Percentiles rank a stretch among this genome's conserved stretches.
Conservation (phyloP, 2,888 invertebrate species). For the Eupithecia subfuscata region DNA sequence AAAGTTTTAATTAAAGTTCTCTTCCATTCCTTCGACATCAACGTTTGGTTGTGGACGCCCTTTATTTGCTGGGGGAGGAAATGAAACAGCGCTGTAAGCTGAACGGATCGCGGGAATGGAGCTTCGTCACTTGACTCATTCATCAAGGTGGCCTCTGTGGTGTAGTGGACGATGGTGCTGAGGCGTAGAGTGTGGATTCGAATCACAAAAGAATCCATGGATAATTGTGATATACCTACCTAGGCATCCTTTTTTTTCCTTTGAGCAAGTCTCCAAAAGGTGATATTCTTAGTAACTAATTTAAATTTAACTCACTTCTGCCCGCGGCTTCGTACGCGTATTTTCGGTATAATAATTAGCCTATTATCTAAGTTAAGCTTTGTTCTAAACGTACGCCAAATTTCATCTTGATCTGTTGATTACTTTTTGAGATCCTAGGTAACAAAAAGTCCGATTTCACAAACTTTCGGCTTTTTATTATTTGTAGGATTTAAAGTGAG, state of each 20-base stretch:
- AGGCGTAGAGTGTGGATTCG: background rate
- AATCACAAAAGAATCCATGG: background rate
- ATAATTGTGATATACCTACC: background rate
- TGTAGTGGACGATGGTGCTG: background rate
- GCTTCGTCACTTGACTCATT: constrained; percentile 5
- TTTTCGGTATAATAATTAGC: too few species aligned
- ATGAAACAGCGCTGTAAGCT: constrained; percentile 41
- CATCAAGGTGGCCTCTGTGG: background rate
- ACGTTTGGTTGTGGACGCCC: constrained; percentile 35
- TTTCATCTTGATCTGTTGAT: too few species aligned
- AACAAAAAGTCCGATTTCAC: too few species aligned
- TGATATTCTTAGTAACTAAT: too few species aligned
- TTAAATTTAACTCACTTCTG: too few species aligned
- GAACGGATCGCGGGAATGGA: constrained; percentile 7
- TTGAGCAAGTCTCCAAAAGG: too few species aligned
- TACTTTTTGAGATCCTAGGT: too few species aligned
- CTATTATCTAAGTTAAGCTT: too few species aligned
- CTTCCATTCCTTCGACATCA: constrained; percentile 29
- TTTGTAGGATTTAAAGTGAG: too few species aligned
- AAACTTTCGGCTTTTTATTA: too few species aligned
- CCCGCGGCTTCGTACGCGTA: too few species aligned
- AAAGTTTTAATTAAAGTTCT: constrained; percentile 43
- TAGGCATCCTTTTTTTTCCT: background rate
- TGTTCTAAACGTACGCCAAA: too few species aligned
- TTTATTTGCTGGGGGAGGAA: constrained; percentile 43